Evolutionary conservation across 2,797 vertebrate genomes (phyloP), one percentile per base, ranked within the genome.

Genomic region (Thunnus albacares): DNA sequence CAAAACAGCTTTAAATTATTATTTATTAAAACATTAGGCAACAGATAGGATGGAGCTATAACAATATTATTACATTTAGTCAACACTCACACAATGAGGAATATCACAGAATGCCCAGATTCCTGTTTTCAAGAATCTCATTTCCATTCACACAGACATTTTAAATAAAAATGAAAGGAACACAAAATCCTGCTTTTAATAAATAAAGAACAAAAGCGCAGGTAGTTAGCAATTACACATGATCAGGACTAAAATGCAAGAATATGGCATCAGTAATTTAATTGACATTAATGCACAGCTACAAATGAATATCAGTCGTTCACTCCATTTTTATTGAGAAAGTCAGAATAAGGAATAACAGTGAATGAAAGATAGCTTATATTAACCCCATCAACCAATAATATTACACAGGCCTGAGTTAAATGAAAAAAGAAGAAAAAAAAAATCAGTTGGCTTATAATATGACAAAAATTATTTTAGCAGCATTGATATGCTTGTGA

Each of bases 1-100:
- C 28, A 17, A 35, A 68, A 35, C 24, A 65, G 24, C 30, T 45
- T 55, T 55, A 64, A 63, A 64, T 71, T 24, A 64, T 71, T 24
- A 79, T 83, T 77, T 75, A 85, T 70, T 80, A 51, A 72, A 85
- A 77, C 59, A 67, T 71, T 56, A 65, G 43, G 53, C 15, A 77
- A 63, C 75, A 72, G 47, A 71, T 18, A 45, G n/a, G 65, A 79
- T 79, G 49, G 56, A 61, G 58, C 33, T 59, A 35, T 11, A 45
- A 59, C 43, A 74, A 52, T 15, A 47, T 57, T 53, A 28, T 10
- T 72, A 60, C 56, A 75, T 61, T 62, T 58, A 58, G 12, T 63
- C 47, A 49, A 76, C 58, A 64, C n/a, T 76, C 38, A 59, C 35
- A 72, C 64, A 52, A 66, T 55, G 30, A 73, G 30, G 55, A 75